Percentiles rank a stretch among this genome's conserved stretches.
Evolutionary conservation across 2,113 vertebrate genomes (phyloP).

Genomic region (Thinocorus orbignyianus): DNA sequence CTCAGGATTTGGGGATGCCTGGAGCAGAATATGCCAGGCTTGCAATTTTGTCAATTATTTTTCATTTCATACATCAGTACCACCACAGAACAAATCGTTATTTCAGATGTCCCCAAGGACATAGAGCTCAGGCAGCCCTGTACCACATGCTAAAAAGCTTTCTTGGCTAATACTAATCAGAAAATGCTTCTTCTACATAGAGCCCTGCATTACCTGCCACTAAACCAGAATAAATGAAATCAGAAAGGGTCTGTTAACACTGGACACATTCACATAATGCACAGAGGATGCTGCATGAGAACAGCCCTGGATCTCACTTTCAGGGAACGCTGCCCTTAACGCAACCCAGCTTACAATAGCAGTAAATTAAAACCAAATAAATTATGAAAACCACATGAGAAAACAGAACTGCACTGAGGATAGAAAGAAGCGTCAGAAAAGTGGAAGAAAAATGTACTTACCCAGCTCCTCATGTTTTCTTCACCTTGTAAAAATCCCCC

Average conservation of each 20-base stretch:
- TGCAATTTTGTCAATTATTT: background rate
- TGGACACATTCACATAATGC: rapidly evolving
- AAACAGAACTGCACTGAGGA: background rate
- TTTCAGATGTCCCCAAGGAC: background rate
- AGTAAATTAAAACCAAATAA: background rate
- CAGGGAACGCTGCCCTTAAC: background rate
- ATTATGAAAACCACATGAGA: background rate
- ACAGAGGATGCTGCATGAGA: background rate
- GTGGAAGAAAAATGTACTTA: background rate
- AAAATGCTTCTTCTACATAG: background rate
- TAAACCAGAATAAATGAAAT: background rate
- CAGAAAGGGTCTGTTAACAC: background rate
- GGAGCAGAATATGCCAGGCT: background rate
- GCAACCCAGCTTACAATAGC: background rate
- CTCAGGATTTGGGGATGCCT: background rate
- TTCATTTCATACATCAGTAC: background rate
- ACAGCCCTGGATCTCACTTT: rapidly evolving
- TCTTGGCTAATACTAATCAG: background rate
- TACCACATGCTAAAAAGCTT: background rate
- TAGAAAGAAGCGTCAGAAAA: background rate
- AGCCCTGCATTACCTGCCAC: background rate
- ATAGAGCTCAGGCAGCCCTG: background rate
- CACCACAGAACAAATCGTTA: background rate
- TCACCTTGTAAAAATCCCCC: background rate
- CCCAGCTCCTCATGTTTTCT: background rate